Percentiles rank a stretch among this genome's conserved stretches.
These are phyloP conservation scores for Iphiclides podalirius DNA, from an alignment of 2,888 invertebrate genomes.

Conservation along the genomic window DNA sequence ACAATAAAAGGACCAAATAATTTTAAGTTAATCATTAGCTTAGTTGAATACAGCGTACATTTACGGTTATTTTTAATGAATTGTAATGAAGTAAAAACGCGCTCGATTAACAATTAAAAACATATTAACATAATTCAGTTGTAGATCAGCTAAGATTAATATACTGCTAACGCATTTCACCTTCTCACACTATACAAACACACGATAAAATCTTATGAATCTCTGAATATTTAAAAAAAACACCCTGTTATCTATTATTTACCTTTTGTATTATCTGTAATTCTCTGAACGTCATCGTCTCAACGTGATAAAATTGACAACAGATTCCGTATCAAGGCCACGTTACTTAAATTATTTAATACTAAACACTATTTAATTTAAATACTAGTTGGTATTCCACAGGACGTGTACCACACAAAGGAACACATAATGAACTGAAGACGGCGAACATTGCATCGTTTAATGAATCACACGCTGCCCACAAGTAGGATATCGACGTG, in stretches of 20 bases:
- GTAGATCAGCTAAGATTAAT: no score
- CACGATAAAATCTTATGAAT: no score
- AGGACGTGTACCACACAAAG: constrained; percentile 8
- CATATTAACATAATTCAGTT: no score
- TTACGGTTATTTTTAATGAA: no score
- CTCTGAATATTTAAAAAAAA: no score
- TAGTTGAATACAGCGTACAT: no score
- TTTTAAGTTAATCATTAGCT: no score
- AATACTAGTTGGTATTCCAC: constrained; percentile 14
- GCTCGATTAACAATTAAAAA: no score
- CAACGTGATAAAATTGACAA: neutral
- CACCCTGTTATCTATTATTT: neutral
- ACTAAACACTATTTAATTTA: constrained; percentile 9
- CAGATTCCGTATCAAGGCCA: neutral
- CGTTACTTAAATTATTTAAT: constrained; percentile 3
- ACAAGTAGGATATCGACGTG: constrained; percentile 18
- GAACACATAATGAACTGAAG: constrained; percentile 17
- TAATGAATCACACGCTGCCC: constrained; percentile 20
- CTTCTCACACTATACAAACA: no score
- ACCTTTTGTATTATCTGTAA: constrained; percentile 24
- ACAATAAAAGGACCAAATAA: no score
- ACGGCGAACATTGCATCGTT: neutral
- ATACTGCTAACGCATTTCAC: no score
- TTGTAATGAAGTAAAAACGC: no score
- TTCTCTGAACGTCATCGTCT: constrained; percentile 21